A percentile compares a stretch with the other conserved stretches of the same genome.
Conservation (phyloP, 2,888 invertebrate species). For the Tipula vernalis region DNA sequence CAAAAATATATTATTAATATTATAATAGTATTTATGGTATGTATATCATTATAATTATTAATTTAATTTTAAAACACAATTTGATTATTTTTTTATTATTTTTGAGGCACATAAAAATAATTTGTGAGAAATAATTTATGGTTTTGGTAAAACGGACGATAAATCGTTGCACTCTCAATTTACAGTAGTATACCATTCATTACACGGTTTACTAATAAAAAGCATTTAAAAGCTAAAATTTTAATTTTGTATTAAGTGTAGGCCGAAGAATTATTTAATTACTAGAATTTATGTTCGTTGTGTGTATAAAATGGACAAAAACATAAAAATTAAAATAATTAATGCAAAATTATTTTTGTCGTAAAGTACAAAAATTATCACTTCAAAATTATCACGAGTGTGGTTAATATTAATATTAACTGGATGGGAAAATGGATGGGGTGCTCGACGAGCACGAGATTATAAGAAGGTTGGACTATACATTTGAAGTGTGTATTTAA, state of each 20-base stretch:
- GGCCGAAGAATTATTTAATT: background rate
- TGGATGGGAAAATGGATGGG: too few relatives aligned
- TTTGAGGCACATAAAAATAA: background rate
- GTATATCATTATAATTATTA: background rate
- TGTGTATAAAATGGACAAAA: background rate
- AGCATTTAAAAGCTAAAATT: background rate
- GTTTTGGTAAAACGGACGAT: background rate
- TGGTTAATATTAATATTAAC: background rate
- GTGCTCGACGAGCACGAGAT: too few relatives aligned
- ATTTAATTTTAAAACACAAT: background rate
- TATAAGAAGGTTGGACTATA: too few relatives aligned
- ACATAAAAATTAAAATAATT: background rate
- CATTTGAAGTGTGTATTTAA: too few relatives aligned
- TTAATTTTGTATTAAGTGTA: background rate
- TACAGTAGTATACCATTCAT: background rate
- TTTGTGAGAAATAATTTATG: background rate
- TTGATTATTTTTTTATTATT: background rate
- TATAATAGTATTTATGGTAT: background rate
- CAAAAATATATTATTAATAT: background rate
- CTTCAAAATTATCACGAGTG: background rate
- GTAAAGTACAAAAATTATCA: background rate
- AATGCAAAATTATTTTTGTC: background rate
- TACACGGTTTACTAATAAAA: background rate
- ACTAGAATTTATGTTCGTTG: background rate
- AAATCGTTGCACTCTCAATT: background rate